Base-by-base conservation (phyloP, 2,113 vertebrate species). In the Coryphaenoides rupestris region DNA sequence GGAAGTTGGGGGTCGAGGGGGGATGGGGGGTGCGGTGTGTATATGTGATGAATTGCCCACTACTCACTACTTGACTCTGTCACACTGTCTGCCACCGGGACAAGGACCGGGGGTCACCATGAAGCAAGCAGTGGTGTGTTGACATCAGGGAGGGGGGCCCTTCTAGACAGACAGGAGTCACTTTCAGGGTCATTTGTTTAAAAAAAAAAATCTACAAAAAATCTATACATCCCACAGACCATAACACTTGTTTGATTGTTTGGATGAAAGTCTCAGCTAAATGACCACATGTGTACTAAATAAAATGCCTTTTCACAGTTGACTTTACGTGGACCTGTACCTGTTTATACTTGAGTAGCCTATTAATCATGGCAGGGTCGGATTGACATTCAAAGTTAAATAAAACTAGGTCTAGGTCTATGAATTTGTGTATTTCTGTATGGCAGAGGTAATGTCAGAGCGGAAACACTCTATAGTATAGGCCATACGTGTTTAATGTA, bases 11-110 rank as follows among this genome's bases (percentile, higher is more conserved):
- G n/a, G n/a, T n/a, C 66, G 58, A 19, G 33, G 28, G 56, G 47
- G 16, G 53, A 57, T 55, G 62, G 62, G 60, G 24, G 72, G 81
- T 86, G 81, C 84, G 80, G 88, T 86, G 87, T 84, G 78, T 77
- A 75, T 75, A 65, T 69, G 40, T 90, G 88, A 91, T 90, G 86
- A 86, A 90, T 90, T 76, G 86, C 85, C 76, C 70, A 72, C 83
- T 86, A 89, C 89, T 90, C 70, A 72, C 83, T 86, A 89, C 89
- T 90, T 88, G 85, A 90, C 85, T 88, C 86, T 83, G 87, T 89
- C 88, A 86, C 86, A 81, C 80, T 74, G 82, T 79, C 84, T 70
- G 81, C 86, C 77, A 81, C 79, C 83, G 58, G n/a, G 52, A 19
- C n/a, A 54, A 21, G 7, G 5, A 54, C 9, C 19, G 10, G 33